Conservation (phyloP, 2,113 vertebrate genomes). For the Melierax canorus region DNA sequence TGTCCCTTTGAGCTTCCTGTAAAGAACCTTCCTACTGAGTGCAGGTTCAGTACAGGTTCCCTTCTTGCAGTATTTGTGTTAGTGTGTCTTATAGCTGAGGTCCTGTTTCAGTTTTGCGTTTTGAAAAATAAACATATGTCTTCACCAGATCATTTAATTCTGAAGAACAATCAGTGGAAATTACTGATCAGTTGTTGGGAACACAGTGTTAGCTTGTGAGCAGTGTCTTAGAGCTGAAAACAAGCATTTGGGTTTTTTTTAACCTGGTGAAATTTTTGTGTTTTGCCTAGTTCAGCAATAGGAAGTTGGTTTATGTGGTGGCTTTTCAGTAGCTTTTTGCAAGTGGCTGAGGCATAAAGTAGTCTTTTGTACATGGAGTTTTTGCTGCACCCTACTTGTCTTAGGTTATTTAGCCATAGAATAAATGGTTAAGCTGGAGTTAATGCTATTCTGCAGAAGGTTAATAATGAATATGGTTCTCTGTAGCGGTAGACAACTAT, state of each 20-base stretch:
- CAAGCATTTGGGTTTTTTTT: accelerated
- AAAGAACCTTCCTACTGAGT: not conserved
- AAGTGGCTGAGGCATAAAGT: not conserved
- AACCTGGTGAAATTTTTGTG: not conserved
- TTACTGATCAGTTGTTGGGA: not conserved
- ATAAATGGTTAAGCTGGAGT: not conserved
- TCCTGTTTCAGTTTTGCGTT: accelerated
- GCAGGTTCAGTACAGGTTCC: not conserved
- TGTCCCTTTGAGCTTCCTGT: not conserved
- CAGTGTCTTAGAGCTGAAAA: not conserved
- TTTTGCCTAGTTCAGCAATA: not conserved
- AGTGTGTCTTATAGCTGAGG: accelerated
- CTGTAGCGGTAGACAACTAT: not conserved
- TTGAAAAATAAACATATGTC: not conserved
- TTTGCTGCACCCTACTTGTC: not conserved
- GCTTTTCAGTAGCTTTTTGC: not conserved
- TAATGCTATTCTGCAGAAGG: not conserved
- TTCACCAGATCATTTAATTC: accelerated
- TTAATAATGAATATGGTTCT: not conserved
- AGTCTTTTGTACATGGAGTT: not conserved
- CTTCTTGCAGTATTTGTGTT: not conserved
- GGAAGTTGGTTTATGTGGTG: not conserved
- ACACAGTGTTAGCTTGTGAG: not conserved
- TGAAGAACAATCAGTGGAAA: accelerated
- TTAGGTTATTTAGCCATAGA: not conserved